Base-by-base conservation (phyloP, 2,113 vertebrate species). In the Mesembrinibis cayennensis region DNA sequence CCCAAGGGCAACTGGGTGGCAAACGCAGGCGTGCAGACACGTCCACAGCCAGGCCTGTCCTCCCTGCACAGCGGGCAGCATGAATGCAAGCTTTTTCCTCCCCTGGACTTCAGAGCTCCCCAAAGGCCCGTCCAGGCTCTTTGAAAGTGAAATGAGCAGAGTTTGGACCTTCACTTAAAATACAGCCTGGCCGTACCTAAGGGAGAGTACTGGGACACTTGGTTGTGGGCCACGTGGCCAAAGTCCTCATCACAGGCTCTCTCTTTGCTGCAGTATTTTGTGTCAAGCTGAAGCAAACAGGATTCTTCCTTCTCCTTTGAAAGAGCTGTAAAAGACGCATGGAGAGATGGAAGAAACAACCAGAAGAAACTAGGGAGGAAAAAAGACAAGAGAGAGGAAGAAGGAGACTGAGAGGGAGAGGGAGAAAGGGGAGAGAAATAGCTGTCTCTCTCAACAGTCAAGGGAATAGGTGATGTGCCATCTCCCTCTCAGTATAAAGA, bases 401-500 rank as follows among this genome's bases (percentile, higher is more conserved):
- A 38, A 47, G 47, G 26, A 69, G 22, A 22, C 18, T 8, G 69
- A 79, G 73, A 89, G 30, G 9, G 23, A 91, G 40, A 87, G 29
- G 42, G 50, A 88, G 53, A 82, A 89, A 91, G 27, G 32, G 53
- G 61, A 80, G 89, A 70, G 81, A 83, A 95, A 29, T 50, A 91
- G 42, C 63, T 91, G 78, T 79, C 53, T 89, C 53, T 81, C 76
- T 91, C 82, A 83, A 18, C 62, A 87, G 50, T 82, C 91, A 81
- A 53, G 84, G 82, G 66, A 96, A 76, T 59, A 70, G 84, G 53
- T 80, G 84, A 92, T 45, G 71, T 92, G 91, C 87, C 83, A 81
- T 92, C 82, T 93, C 67, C 29, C 9, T 91, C 74, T 93, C 87
- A 81, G 59, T 7, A 88, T 91, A 90, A 96, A 93, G 63, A 89